phyloP scores from a whole-genome alignment of 2,888 invertebrate genomes.

The Tipula unca region DNA sequence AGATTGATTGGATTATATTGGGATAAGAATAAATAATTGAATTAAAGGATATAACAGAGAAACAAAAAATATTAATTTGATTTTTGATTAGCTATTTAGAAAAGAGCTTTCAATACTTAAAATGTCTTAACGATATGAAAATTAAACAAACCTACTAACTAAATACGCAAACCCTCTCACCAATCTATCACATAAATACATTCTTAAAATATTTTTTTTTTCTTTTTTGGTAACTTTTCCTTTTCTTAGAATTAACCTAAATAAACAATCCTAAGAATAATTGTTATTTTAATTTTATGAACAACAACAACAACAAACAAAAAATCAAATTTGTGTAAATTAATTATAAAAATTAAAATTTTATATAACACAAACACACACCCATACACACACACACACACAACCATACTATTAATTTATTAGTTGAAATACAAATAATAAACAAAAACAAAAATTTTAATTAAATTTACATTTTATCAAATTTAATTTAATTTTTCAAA shows the following conservation, averaged over 20 bases:
- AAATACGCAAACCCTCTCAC: neutral
- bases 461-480: neutral
- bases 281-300: neutral
- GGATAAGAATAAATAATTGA: constrained; percentile 1
- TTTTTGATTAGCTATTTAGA: constrained; percentile 8
- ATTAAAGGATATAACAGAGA: neutral
- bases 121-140: neutral
- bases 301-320: neutral
- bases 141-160: neutral
- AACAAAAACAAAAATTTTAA: neutral
- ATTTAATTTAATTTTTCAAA: neutral
- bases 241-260: neutral
- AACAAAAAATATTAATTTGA: neutral
- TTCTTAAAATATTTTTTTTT: neutral
- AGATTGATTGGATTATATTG: constrained; percentile 8
- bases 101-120: neutral
- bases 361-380: neutral
- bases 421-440: neutral
- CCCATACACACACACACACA: neutral
- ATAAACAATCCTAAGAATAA: neutral
- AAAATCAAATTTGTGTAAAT: neutral
- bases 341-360: neutral
- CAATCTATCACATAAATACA: neutral
- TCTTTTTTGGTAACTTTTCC: neutral
- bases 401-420: neutral